Evolutionary conservation across 2,797 vertebrate genomes (phyloP).

Genomic region (Liparis tanakae): DNA sequence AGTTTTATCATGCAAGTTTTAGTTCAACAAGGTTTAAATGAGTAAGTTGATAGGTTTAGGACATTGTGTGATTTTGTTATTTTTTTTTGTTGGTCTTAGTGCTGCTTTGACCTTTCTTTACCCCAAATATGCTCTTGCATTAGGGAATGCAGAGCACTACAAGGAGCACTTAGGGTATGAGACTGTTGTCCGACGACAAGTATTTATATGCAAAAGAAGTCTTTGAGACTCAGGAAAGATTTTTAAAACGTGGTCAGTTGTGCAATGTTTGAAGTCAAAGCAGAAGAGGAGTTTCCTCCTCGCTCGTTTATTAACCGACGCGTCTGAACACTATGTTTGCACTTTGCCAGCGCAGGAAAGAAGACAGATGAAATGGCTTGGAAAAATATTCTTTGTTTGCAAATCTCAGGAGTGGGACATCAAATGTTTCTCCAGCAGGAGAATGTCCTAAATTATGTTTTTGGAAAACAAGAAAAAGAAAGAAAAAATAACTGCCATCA

Average conservation of each 20-base stretch:
- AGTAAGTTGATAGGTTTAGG: constrained; percentile 5
- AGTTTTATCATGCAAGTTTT: constrained; percentile 14
- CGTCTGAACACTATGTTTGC: constrained; percentile 31
- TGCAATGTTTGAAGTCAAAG: constrained; percentile 24
- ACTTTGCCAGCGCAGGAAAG: constrained; percentile 15
- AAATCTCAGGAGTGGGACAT: constrained; percentile 51
- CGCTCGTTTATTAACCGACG: constrained; percentile 4
- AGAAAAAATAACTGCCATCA: constrained; percentile 10
- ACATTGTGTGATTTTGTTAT: constrained; percentile 9
- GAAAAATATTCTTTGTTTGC: constrained; percentile 22
- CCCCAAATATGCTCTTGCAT: constrained; percentile 17
- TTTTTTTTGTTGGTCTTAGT: constrained; percentile 11
- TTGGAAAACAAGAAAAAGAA: background rate
- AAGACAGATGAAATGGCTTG: background rate
- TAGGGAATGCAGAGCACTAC: constrained; percentile 4
- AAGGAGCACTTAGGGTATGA: constrained; percentile 18
- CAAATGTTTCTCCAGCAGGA: constrained; percentile 16
- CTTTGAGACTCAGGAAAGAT: constrained; percentile 7
- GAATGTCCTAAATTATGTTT: constrained; percentile 20
- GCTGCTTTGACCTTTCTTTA: constrained; percentile 19
- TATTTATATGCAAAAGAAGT: constrained; percentile 9
- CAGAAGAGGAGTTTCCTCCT: background rate
- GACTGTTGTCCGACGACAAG: background rate
- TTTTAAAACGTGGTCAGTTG: constrained; percentile 25
- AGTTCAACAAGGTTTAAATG: constrained; percentile 3